Conservation (phyloP, 2,797 vertebrate species). For the Semaprochilodus insignis region DNA sequence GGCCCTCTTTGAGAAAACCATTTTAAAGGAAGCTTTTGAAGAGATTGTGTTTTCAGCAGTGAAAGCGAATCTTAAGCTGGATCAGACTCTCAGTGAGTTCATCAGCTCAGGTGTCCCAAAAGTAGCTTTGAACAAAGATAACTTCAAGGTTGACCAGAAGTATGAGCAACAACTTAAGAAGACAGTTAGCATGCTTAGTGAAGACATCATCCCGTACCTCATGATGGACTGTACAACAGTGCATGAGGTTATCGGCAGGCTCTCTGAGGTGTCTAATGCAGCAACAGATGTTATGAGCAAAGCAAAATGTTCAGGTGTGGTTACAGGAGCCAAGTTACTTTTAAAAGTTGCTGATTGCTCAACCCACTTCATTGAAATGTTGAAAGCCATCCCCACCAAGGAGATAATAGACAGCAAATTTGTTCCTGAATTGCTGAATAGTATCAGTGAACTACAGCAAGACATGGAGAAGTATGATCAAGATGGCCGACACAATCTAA, state of each 20-base stretch:
- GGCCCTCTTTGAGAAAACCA: not conserved
- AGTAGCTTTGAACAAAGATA: conserved; percentile 8
- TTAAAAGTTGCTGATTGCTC: conserved; percentile 7
- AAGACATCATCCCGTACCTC: not conserved
- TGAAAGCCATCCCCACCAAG: conserved; percentile 19
- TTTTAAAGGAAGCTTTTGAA: conserved; percentile 28
- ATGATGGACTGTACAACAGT: conserved; percentile 21
- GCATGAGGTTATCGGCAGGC: conserved; percentile 10
- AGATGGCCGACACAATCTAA: conserved; percentile 43
- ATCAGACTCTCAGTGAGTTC: conserved; percentile 13
- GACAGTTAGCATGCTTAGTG: not conserved
- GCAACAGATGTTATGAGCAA: conserved; percentile 25
- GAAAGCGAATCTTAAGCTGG: conserved; percentile 8
- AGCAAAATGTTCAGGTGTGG: not conserved
- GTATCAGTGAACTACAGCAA: conserved; percentile 16
- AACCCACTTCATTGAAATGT: not conserved
- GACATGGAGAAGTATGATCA: conserved; percentile 26
- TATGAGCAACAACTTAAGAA: conserved; percentile 20
- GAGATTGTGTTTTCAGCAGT: conserved; percentile 4
- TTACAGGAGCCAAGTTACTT: not conserved
- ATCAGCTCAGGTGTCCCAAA: conserved; percentile 38
- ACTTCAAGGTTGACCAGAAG: conserved; percentile 35
- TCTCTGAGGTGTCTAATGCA: conserved; percentile 27
- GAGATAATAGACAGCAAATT: conserved; percentile 17
- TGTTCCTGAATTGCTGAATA: conserved; percentile 35